These are phyloP conservation scores for Halcyon leucocephala DNA, from an alignment of 2,797 vertebrate species.

Conservation along the genomic window DNA sequence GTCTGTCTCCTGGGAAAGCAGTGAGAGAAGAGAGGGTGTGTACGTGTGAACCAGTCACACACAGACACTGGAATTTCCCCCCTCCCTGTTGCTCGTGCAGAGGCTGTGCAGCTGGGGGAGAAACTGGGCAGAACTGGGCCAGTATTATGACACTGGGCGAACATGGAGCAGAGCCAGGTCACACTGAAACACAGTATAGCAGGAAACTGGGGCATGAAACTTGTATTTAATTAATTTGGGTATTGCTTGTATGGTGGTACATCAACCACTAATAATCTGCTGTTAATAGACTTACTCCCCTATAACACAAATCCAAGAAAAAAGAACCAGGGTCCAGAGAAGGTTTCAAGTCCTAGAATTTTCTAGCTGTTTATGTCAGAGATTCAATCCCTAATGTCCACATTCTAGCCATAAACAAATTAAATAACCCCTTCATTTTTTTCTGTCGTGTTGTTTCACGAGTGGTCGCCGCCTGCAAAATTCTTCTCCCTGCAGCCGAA, in stretches of 20 bases:
- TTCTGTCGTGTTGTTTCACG: background rate
- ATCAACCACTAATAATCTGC: slow-evolving; percentile 13
- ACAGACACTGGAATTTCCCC: background rate
- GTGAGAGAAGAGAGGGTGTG: background rate
- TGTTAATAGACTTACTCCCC: background rate
- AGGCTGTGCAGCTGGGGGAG: background rate
- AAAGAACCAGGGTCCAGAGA: background rate
- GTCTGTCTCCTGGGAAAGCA: background rate
- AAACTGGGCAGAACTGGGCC: background rate
- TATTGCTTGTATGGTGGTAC: background rate
- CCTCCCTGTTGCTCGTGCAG: background rate
- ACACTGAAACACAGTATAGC: background rate
- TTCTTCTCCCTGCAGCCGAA: background rate
- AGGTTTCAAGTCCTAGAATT: background rate
- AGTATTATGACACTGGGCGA: background rate
- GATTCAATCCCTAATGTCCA: background rate
- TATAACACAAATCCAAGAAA: background rate
- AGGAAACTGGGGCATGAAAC: slow-evolving; percentile 35
- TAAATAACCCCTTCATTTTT: background rate
- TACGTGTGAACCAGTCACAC: background rate
- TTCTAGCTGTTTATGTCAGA: background rate
- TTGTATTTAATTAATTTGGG: background rate
- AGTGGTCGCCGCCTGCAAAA: background rate
- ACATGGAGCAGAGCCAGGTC: slow-evolving; percentile 5
- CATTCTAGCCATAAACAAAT: background rate